phyloP scores from a whole-genome alignment of 2,113 vertebrate species.

The Ceyx melanurus region DNA sequence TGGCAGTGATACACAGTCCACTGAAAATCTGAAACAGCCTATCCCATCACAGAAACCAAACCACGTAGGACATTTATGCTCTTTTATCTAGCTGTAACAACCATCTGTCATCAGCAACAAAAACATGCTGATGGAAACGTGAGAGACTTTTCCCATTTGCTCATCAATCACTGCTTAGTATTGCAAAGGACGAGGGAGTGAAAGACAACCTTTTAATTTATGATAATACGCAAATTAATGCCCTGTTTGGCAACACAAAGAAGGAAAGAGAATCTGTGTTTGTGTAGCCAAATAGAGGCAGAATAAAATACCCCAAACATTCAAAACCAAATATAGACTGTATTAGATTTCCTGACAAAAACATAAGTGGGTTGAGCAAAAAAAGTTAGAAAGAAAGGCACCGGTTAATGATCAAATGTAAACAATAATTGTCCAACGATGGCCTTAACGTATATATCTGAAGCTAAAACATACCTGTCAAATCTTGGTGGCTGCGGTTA shows the following conservation, averaged over 20 bases:
- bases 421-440: not conserved
- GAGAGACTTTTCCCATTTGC: not conserved
- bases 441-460: not conserved
- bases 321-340: not conserved
- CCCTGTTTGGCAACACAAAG: constrained; percentile 25
- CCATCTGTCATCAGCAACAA: constrained; percentile 19
- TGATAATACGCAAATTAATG: not conserved
- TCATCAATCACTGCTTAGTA: constrained; percentile 2
- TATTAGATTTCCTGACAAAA: not conserved
- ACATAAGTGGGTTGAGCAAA: not conserved
- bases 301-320: not conserved
- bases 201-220: constrained; percentile 5
- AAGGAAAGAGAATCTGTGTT: not conserved
- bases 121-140: not conserved
- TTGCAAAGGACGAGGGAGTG: not conserved
- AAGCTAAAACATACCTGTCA: not conserved
- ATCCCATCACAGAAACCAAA: not conserved
- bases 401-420: not conserved
- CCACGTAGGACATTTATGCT: not conserved
- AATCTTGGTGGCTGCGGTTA: not conserved
- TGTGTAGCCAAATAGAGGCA: not conserved
- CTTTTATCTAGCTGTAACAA: constrained; percentile 22
- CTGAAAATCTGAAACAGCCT: not conserved
- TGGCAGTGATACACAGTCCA: not conserved
- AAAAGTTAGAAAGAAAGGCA: not conserved